A percentile compares a stretch with the other conserved stretches of the same genome.
Evolutionary conservation across 1,140 invertebrate species (phyloP).

Genomic region (Ceratosolen fusciceps): DNA sequence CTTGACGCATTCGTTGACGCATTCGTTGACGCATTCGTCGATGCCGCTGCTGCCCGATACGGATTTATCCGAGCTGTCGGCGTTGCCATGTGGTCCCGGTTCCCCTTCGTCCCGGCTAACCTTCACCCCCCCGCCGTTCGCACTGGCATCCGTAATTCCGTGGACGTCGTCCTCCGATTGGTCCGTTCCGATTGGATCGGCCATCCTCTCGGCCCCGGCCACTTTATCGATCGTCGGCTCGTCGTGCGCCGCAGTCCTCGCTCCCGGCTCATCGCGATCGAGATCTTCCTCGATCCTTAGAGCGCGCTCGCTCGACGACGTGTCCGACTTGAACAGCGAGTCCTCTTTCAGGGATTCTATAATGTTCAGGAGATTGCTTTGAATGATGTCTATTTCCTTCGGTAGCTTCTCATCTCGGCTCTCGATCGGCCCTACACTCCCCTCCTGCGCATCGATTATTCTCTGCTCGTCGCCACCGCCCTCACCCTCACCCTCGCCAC

Average conservation of each 20-base stretch:
- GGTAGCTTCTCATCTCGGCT: not conserved
- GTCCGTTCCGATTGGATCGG: not conserved
- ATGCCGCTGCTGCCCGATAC: too few relatives aligned
- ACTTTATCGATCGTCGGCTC: not conserved
- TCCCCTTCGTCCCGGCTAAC: too few relatives aligned
- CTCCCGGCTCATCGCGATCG: not conserved
- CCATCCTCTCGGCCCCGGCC: not conserved
- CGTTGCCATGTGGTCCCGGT: too few relatives aligned
- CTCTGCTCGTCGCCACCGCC: conserved; percentile 25
- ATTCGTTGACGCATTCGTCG: too few relatives aligned
- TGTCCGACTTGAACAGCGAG: not conserved
- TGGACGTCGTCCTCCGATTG: not conserved
- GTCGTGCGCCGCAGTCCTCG: too few relatives aligned
- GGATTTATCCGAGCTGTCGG: too few relatives aligned
- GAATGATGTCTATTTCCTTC: not conserved
- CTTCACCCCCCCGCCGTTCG: too few relatives aligned
- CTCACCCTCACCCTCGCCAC: too few relatives aligned
- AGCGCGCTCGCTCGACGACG: not conserved
- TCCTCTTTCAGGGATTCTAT: not conserved
- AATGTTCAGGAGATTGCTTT: not conserved
- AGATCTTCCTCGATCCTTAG: not conserved
- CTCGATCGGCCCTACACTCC: not conserved
- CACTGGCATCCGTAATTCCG: too few relatives aligned
- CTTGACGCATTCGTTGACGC: too few relatives aligned
- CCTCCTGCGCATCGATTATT: too few relatives aligned